phyloP scores from a whole-genome alignment of 2,888 invertebrate species.

The Teleogryllus oceanicus region DNA sequence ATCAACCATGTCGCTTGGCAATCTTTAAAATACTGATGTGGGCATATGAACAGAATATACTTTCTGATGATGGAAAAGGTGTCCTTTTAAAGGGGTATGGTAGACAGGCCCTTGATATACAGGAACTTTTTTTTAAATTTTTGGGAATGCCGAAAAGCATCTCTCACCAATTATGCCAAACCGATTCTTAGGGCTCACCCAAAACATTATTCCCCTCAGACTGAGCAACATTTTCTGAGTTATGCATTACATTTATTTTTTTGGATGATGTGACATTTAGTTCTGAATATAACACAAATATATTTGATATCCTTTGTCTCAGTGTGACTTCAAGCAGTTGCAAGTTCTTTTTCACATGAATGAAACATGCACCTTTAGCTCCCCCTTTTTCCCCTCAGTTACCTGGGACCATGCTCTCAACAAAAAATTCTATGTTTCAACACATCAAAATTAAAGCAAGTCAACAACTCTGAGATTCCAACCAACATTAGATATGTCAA shows the following conservation, averaged over 20 bases:
- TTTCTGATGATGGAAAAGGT: slow-evolving; percentile 38
- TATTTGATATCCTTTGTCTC: slow-evolving; percentile 59
- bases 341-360: slow-evolving; percentile 54
- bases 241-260: slow-evolving; percentile 52
- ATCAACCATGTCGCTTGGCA: neutral
- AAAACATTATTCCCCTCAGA: slow-evolving; percentile 54
- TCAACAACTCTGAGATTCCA: slow-evolving; percentile 33
- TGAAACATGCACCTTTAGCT: slow-evolving; percentile 57
- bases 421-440: slow-evolving; percentile 31
- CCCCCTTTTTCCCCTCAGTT: slow-evolving; percentile 64
- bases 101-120: slow-evolving; percentile 52
- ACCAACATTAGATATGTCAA: slow-evolving; percentile 34
- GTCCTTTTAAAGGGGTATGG: slow-evolving; percentile 48
- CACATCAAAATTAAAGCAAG: slow-evolving; percentile 35
- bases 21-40: slow-evolving; percentile 48
- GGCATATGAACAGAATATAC: slow-evolving; percentile 41
- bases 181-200: slow-evolving; percentile 55
- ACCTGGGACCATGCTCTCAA: slow-evolving; percentile 46
- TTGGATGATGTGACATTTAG: neutral
- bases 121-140: slow-evolving; percentile 47
- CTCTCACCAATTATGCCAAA: slow-evolving; percentile 51
- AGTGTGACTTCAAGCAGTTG: slow-evolving; percentile 56
- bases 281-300: slow-evolving; percentile 50
- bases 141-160: slow-evolving; percentile 55
- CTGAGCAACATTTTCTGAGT: slow-evolving; percentile 57